These are phyloP conservation scores for Caenorhabditis doughertyi DNA, from an alignment of 2,888 invertebrate genomes.

Conservation along the genomic window DNA sequence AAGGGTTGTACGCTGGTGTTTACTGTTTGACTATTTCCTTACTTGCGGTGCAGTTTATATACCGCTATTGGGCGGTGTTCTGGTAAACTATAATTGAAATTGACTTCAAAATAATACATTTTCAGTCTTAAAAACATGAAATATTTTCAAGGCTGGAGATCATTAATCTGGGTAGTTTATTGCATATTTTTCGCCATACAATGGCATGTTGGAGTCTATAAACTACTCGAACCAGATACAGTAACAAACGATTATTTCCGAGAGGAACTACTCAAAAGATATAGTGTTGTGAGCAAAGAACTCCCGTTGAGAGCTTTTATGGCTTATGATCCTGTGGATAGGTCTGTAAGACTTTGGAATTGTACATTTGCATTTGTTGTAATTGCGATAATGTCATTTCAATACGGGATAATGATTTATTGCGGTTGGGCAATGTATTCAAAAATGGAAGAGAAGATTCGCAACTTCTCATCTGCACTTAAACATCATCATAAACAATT, in stretches of 20 bases:
- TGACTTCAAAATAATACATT: neutral
- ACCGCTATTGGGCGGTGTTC: constrained; percentile 10
- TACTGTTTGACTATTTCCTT: constrained; percentile 2
- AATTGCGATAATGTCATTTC: neutral
- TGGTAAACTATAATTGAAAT: neutral
- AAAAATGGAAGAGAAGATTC: constrained; percentile 21
- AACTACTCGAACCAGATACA: neutral
- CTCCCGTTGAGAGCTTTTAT: neutral
- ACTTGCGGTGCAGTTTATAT: neutral
- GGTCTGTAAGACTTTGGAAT: neutral
- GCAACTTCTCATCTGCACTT: neutral
- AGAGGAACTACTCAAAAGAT: neutral
- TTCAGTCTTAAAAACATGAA: neutral
- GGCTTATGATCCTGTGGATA: neutral
- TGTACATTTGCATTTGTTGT: neutral
- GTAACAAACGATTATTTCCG: neutral
- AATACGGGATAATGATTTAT: constrained; percentile 15
- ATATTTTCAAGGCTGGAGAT: constrained; percentile 1
- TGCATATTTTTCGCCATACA: constrained; percentile 3
- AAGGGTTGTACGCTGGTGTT: neutral
- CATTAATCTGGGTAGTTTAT: neutral
- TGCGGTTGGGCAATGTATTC: constrained; percentile 7
- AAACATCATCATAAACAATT: constrained; percentile 17
- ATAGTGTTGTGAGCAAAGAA: neutral
- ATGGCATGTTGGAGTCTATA: neutral